Conservation (phyloP, 2,888 invertebrate genomes). For the Dascillus cervinus region DNA sequence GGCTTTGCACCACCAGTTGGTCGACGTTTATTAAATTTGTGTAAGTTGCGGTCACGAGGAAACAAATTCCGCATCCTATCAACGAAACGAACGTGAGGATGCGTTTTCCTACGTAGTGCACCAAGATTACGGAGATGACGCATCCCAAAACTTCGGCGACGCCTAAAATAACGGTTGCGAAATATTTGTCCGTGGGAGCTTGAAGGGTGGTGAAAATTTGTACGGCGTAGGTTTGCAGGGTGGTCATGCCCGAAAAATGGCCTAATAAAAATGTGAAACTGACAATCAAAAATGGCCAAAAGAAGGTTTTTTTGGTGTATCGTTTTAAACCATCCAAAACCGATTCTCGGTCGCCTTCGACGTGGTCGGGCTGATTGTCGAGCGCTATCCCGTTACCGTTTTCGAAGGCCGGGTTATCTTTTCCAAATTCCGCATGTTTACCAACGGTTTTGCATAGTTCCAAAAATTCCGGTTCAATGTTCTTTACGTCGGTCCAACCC, state of each 20-base stretch:
- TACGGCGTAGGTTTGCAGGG: constrained; percentile 67
- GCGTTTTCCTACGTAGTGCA: constrained; percentile 68
- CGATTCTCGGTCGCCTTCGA: neutral
- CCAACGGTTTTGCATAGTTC: constrained; percentile 36
- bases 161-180: constrained; percentile 66
- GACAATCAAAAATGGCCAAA: constrained; percentile 61
- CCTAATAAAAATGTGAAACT: constrained; percentile 62
- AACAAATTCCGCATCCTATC: constrained; percentile 57
- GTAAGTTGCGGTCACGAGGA: constrained; percentile 53
- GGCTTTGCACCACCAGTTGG: constrained; percentile 12
- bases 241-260: constrained; percentile 68
- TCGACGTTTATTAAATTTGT: constrained; percentile 34
- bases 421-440: constrained; percentile 8
- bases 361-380: neutral
- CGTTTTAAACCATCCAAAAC: constrained; percentile 31
- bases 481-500: constrained; percentile 61
- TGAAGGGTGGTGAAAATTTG: constrained; percentile 63
- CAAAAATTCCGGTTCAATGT: constrained; percentile 53
- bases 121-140: constrained; percentile 54
- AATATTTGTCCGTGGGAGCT: constrained; percentile 68
- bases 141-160: constrained; percentile 62
- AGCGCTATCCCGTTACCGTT: constrained; percentile 11
- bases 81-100: constrained; percentile 60
- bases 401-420: constrained; percentile 21
- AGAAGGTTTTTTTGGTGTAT: constrained; percentile 54